These are phyloP conservation scores for Apocheima hispidaria DNA, from an alignment of 2,888 invertebrate genomes.

Conservation along the genomic window DNA sequence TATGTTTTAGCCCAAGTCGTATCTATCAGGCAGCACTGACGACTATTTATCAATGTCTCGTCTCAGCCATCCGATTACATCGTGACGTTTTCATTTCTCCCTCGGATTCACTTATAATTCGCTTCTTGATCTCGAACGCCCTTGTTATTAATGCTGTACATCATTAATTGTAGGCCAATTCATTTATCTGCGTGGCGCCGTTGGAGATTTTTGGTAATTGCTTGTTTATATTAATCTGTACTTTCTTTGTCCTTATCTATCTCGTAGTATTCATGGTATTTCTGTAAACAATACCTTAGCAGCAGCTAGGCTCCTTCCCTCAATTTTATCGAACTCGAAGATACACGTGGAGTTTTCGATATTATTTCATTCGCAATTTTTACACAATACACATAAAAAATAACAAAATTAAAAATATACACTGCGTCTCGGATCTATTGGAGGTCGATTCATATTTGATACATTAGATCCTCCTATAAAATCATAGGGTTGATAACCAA, in stretches of 20 bases:
- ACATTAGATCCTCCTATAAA: too few relatives aligned
- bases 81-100: conserved; percentile 80
- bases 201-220: conserved; percentile 25
- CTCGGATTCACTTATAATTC: conserved; percentile 79
- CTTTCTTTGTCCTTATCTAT: not conserved
- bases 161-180: conserved; percentile 73
- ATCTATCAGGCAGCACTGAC: conserved; percentile 51
- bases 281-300: too few relatives aligned
- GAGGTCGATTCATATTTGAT: too few relatives aligned
- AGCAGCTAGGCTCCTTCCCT: too few relatives aligned
- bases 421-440: too few relatives aligned
- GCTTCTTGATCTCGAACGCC: conserved; percentile 73
- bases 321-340: too few relatives aligned
- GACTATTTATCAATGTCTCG: conserved; percentile 79
- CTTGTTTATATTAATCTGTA: conserved; percentile 11
- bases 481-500: too few relatives aligned
- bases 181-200: conserved; percentile 35
- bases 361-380: too few relatives aligned
- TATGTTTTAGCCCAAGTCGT: conserved; percentile 34
- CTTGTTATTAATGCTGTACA: conserved; percentile 71
- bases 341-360: too few relatives aligned
- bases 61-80: conserved; percentile 79
- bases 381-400: too few relatives aligned
- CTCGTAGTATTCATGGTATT: too few relatives aligned
- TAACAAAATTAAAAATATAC: too few relatives aligned